Evolutionary conservation across 2,113 vertebrate genomes (phyloP).

Genomic region (Telmatochromis brichardi): DNA sequence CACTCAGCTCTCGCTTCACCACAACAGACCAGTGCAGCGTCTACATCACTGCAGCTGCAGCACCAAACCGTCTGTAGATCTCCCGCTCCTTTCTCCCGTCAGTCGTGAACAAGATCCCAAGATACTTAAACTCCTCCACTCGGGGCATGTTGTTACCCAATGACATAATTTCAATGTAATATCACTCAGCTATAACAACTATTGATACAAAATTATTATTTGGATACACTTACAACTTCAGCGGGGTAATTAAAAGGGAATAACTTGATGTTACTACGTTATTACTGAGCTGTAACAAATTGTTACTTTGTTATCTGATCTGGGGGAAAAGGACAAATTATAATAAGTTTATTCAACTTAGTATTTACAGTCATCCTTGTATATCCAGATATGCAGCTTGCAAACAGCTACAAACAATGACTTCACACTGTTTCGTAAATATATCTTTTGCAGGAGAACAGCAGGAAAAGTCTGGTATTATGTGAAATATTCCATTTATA

Average conservation of each 20-base stretch:
- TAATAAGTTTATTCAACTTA: not conserved
- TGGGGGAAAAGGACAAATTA: not conserved
- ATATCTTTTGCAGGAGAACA: not conserved
- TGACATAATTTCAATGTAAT: not conserved
- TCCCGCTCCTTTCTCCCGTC: accelerated
- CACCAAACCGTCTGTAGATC: not conserved
- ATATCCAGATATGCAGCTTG: not conserved
- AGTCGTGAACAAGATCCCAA: not conserved
- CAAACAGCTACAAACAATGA: not conserved
- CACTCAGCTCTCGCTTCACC: not conserved
- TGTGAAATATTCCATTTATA: not conserved
- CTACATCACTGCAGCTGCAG: not conserved
- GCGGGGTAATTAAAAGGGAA: not conserved
- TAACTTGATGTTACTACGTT: not conserved
- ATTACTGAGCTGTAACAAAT: not conserved
- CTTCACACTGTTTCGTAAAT: not conserved
- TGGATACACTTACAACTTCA: not conserved
- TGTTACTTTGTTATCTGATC: not conserved
- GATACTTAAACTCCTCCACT: not conserved
- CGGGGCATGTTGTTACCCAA: not conserved
- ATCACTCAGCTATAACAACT: not conserved
- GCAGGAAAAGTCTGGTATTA: not conserved
- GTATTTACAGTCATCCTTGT: not conserved
- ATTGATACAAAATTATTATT: not conserved
- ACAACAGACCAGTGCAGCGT: accelerated